Evolutionary conservation across 2,888 invertebrate species (phyloP).

Genomic region (Drosophila macrospina): DNA sequence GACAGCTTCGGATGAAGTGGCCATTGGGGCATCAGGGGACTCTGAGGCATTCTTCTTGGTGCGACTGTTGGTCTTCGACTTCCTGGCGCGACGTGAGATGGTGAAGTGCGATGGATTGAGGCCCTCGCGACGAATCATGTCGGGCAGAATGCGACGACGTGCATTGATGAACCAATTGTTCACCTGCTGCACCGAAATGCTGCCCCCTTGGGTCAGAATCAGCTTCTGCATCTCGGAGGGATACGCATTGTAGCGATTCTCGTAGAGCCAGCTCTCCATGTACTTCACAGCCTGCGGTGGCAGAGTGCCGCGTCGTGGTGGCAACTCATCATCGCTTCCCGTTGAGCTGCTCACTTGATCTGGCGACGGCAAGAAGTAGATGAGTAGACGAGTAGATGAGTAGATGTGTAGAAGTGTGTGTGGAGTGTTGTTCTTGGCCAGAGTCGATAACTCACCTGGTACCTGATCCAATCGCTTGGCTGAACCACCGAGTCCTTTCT

Average conservation of each 20-base stretch:
- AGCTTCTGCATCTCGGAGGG: slow-evolving; percentile 96
- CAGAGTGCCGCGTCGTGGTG: slow-evolving; percentile 3
- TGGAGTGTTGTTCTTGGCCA: too few species aligned
- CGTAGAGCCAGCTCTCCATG: slow-evolving; percentile 95
- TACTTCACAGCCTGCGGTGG: slow-evolving; percentile 1
- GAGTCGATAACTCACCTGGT: not conserved
- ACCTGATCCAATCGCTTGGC: not conserved
- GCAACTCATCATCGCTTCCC: slow-evolving; percentile 2
- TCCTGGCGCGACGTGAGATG: slow-evolving; percentile 95
- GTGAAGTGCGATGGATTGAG: slow-evolving; percentile 96
- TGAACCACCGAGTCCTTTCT: not conserved
- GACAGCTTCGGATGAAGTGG: not conserved
- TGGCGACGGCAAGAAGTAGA: too few species aligned
- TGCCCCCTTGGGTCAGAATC: slow-evolving; percentile 93
- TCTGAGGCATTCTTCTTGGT: not conserved
- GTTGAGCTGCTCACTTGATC: too few species aligned
- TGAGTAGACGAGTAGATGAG: too few species aligned
- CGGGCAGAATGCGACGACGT: slow-evolving; percentile 94
- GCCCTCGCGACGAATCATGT: slow-evolving; percentile 94
- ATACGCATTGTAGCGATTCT: slow-evolving; percentile 97
- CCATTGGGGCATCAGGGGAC: not conserved
- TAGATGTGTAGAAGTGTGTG: too few species aligned
- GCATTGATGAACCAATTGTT: slow-evolving; percentile 99
- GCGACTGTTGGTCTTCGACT: slow-evolving; percentile 77
- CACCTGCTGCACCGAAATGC: slow-evolving; percentile 93